phyloP scores from a whole-genome alignment of 2,797 vertebrate species.

The Choloepus didactylus region DNA sequence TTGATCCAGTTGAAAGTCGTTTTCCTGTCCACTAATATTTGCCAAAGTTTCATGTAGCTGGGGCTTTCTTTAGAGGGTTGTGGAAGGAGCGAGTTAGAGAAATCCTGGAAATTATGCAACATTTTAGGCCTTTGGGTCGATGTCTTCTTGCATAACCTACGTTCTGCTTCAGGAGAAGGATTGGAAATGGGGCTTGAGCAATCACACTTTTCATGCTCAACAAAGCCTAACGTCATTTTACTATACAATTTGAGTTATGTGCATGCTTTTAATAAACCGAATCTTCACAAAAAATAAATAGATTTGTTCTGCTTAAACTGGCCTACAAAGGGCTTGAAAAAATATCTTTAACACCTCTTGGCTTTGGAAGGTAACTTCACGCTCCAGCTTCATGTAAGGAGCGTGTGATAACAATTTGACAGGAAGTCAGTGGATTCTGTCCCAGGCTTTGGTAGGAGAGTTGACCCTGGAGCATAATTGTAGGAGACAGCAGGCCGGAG shows the following conservation, averaged over 20 bases:
- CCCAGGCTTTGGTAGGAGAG: conserved; percentile 11
- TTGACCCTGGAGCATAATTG: conserved; percentile 9
- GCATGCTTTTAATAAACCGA: conserved; percentile 65
- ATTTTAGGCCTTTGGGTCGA: background rate
- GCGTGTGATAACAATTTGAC: conserved; percentile 42
- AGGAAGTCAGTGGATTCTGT: conserved; percentile 56
- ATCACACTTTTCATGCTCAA: conserved; percentile 63
- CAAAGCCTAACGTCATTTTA: conserved; percentile 76
- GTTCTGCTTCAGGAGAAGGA: background rate
- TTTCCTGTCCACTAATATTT: conserved; percentile 54
- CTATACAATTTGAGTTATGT: conserved; percentile 65
- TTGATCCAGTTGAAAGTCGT: conserved; percentile 70
- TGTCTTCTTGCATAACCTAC: background rate
- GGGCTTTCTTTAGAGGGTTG: conserved; percentile 6
- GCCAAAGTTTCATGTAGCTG: background rate
- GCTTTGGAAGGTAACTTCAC: conserved; percentile 60
- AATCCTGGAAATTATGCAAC: background rate
- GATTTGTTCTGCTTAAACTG: conserved; percentile 67
- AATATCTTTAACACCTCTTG: conserved; percentile 28
- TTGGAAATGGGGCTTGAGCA: conserved; percentile 61
- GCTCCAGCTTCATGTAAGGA: conserved; percentile 14
- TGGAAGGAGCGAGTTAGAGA: background rate
- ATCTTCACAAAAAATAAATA: conserved; percentile 69
- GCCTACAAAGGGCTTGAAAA: background rate
- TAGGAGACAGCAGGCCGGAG: conserved; percentile 69